phyloP scores from a whole-genome alignment of 2,113 vertebrate genomes.

The Mormoops blainvillei region DNA sequence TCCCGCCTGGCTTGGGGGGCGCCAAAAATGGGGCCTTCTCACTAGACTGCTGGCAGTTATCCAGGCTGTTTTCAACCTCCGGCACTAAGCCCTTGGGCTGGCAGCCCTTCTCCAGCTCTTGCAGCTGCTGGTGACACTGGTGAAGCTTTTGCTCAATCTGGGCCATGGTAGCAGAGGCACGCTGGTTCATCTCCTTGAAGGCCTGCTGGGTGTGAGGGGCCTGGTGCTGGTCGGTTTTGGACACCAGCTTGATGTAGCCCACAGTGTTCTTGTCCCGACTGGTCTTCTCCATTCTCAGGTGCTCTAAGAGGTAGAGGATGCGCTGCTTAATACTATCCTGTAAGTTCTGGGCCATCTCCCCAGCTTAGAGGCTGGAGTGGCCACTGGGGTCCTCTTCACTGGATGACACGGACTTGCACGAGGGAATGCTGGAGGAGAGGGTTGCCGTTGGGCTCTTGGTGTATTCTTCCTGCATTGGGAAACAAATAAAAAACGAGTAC shows the following conservation, averaged over 20 bases:
- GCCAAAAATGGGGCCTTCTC: neutral
- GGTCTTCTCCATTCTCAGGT: slow-evolving; percentile 46
- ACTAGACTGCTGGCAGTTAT: neutral
- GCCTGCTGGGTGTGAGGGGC: slow-evolving; percentile 17
- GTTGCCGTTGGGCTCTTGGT: neutral
- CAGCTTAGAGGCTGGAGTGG: neutral
- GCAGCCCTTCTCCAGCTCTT: slow-evolving; percentile 8
- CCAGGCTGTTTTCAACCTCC: neutral
- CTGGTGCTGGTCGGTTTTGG: slow-evolving; percentile 22
- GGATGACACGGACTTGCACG: neutral
- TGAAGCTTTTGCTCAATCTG: slow-evolving; percentile 6
- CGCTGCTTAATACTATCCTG: slow-evolving; percentile 13
- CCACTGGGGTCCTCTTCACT: neutral
- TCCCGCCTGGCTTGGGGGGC: neutral
- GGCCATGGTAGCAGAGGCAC: slow-evolving; percentile 32
- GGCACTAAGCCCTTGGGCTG: neutral
- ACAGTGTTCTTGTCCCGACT: slow-evolving; percentile 4
- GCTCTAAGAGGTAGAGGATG: slow-evolving; percentile 58
- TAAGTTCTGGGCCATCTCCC: neutral
- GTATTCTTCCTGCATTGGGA: slow-evolving; percentile 15
- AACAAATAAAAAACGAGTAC: neutral
- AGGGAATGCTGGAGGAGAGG: neutral
- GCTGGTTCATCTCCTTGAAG: slow-evolving; percentile 61
- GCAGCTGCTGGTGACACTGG: slow-evolving; percentile 43
- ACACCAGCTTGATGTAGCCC: slow-evolving; percentile 58